Evolutionary conservation across 2,797 vertebrate species (phyloP).

Genomic region (Hipposideros larvatus): DNA sequence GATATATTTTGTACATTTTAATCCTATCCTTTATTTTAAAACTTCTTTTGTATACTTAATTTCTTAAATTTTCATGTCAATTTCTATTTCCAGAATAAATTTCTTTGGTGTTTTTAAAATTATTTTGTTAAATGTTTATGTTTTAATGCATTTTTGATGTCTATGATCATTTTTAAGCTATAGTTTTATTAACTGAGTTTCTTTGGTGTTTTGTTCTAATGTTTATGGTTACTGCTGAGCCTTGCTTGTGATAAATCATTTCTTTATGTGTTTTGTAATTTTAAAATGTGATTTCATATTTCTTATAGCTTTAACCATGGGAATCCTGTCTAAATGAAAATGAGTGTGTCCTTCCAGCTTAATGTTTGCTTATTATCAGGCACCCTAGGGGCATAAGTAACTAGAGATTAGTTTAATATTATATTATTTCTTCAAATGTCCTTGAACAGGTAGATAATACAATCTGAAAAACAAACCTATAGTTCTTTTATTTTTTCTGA

Average conservation of each 20-base stretch:
- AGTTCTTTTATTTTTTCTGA: neutral
- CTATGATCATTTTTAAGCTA: neutral
- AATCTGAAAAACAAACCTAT: neutral
- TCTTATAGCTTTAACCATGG: neutral
- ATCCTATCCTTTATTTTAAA: neutral
- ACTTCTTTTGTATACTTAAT: neutral
- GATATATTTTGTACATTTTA: neutral
- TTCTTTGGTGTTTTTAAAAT: neutral
- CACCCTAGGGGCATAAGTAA: neutral
- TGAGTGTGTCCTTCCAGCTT: slow-evolving; percentile 5
- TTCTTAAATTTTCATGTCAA: neutral
- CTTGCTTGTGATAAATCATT: slow-evolving; percentile 20
- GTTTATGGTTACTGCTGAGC: neutral
- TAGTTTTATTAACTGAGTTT: slow-evolving; percentile 33
- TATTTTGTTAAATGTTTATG: neutral
- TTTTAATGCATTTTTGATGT: neutral
- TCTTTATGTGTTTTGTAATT: slow-evolving; percentile 15
- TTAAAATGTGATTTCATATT: slow-evolving; percentile 55
- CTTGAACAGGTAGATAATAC: neutral
- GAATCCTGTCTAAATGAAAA: neutral
- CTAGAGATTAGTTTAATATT: slow-evolving; percentile 34
- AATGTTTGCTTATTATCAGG: slow-evolving; percentile 42
- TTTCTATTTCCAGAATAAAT: neutral
- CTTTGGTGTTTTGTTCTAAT: neutral
- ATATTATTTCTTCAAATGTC: neutral